phyloP scores from a whole-genome alignment of 2,113 vertebrate genomes.

The Myocastor coypus region DNA sequence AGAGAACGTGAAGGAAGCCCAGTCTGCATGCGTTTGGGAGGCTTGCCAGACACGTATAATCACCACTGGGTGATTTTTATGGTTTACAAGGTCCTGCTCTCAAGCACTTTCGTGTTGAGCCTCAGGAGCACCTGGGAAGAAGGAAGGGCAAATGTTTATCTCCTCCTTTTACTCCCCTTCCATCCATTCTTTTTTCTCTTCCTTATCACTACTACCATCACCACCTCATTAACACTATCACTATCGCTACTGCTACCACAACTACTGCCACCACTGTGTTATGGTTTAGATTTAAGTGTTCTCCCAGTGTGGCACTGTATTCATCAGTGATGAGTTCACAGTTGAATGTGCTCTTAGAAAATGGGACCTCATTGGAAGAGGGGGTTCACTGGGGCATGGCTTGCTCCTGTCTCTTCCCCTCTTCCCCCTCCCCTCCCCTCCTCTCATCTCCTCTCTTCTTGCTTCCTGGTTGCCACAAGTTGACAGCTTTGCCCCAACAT shows the following conservation, averaged over 20 bases:
- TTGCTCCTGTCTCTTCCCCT: neutral
- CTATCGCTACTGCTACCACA: neutral
- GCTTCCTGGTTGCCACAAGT: neutral
- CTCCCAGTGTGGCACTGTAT: neutral
- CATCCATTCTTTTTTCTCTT: neutral
- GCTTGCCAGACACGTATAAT: neutral
- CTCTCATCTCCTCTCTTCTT: no score
- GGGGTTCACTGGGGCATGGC: neutral
- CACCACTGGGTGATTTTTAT: neutral
- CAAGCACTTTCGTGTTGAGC: neutral
- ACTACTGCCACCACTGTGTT: no score
- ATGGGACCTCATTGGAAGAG: neutral
- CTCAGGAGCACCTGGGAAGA: neutral
- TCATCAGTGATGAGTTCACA: neutral
- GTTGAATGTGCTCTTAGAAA: neutral
- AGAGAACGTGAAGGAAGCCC: neutral
- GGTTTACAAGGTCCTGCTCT: neutral
- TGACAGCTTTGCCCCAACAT: neutral
- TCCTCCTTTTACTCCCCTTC: neutral
- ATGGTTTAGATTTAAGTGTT: neutral
- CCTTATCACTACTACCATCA: neutral
- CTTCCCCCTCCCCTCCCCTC: no score
- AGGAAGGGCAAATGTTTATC: neutral
- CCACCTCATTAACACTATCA: neutral
- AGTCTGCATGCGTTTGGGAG: neutral